These are phyloP conservation scores for Tipula vernalis DNA, from an alignment of 2,888 invertebrate species.

Conservation along the genomic window DNA sequence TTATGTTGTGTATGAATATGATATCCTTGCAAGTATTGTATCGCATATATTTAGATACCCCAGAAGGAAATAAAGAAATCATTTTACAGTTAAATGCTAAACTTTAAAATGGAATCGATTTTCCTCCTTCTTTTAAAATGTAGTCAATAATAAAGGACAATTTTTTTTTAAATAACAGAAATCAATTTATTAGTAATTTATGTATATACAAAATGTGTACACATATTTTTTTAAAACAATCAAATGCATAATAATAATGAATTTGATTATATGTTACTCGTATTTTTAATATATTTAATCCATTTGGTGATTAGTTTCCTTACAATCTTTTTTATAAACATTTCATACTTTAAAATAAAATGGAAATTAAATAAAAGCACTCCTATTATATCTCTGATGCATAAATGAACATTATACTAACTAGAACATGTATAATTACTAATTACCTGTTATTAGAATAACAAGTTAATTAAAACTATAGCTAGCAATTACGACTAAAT, in stretches of 20 bases:
- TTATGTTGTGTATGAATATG: too few species aligned
- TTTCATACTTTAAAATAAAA: neutral
- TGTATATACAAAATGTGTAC: neutral
- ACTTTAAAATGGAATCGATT: too few species aligned
- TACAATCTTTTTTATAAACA: neutral
- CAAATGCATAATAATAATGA: neutral
- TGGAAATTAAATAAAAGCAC: neutral
- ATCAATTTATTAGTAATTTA: too few species aligned
- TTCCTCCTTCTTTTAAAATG: too few species aligned
- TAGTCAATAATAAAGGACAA: too few species aligned
- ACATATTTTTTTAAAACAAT: neutral
- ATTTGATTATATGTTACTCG: neutral
- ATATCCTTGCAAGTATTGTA: too few species aligned
- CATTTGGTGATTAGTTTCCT: neutral
- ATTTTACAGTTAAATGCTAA: too few species aligned
- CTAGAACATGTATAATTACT: neutral
- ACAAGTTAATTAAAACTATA: neutral
- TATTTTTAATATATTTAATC: neutral
- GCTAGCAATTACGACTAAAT: too few species aligned
- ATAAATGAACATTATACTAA: neutral
- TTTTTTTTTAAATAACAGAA: too few species aligned
- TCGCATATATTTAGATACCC: too few species aligned
- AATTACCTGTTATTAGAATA: neutral
- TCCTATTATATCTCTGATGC: neutral
- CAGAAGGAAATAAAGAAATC: too few species aligned